Percentiles rank a stretch among this genome's conserved stretches.
These are phyloP conservation scores for Oreohelix idahoensis DNA, from an alignment of 1,140 invertebrate genomes.

Conservation along the genomic window DNA sequence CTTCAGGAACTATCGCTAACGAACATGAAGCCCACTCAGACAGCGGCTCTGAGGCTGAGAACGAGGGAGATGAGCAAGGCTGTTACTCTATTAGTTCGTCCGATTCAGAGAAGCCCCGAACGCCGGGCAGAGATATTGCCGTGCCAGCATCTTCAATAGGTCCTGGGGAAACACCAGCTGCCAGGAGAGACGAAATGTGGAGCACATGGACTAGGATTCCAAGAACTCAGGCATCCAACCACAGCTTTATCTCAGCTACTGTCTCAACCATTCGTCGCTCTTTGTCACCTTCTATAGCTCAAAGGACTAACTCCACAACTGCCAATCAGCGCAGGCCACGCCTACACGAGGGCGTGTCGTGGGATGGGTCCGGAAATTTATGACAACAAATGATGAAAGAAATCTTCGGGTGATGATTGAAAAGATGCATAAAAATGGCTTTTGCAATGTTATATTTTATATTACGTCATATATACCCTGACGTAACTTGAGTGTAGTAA, in stretches of 20 bases:
- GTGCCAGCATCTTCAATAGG: slow-evolving; percentile 9
- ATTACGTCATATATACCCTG: neutral
- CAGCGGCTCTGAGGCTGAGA: slow-evolving; percentile 3
- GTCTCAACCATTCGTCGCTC: neutral
- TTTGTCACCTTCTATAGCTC: neutral
- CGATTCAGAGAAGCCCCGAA: slow-evolving; percentile 26
- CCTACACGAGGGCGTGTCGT: slow-evolving; percentile 28
- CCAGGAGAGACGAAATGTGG: slow-evolving; percentile 31
- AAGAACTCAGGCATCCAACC: slow-evolving; percentile 4
- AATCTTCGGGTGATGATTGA: slow-evolving; percentile 11
- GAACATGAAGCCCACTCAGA: neutral
- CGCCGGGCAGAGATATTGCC: slow-evolving; percentile 16
- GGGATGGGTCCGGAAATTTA: slow-evolving; percentile 34
- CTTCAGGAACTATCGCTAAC: slow-evolving; percentile 21
- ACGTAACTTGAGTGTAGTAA: neutral
- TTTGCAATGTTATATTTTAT: neutral
- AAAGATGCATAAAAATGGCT: neutral
- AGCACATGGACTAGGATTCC: slow-evolving; percentile 38
- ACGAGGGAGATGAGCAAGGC: neutral
- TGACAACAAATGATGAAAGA: slow-evolving; percentile 25
- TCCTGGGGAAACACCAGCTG: slow-evolving; percentile 24
- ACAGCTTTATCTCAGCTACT: neutral
- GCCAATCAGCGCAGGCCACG: slow-evolving; percentile 1
- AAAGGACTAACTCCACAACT: neutral
- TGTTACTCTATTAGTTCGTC: slow-evolving; percentile 7